Base-by-base conservation (phyloP, 2,888 invertebrate genomes). In the Drosophila ustulata region DNA sequence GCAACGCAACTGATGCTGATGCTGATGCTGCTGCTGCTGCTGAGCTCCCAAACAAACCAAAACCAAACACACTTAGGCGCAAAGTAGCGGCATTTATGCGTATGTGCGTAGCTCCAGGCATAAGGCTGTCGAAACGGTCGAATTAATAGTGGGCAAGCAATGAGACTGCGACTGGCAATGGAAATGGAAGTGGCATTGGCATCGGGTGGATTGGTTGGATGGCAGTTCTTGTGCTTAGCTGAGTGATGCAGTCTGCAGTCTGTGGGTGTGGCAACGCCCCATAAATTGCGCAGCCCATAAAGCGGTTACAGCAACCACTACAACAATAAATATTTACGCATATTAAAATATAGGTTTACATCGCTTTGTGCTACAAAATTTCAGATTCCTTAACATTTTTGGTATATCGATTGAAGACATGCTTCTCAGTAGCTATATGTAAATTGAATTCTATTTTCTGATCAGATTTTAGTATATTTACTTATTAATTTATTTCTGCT, bases 21-120 rank as follows among this genome's bases (percentile, higher is more conserved):
- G 34, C n/a, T n/a, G 34, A 23, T 7, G 3, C 25, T 25, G 30
- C 30, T 1, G 13, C 8, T 23, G 8, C 30, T 4, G 0, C 49
- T 9, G n/a, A n/a, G 13, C 13, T 45, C 46, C 18, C n/a, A 3
- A 18, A n/a, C 18, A 7, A 9, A 5, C 28, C 39, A 47, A 47
- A 66, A 57, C 71, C 74, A 71, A 70, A 71, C 66, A 76, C 79
- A 75, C 67, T 82, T 77, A 66, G 64, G 65, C 68, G 47, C 55
- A 79, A 84, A 82, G 80, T 80, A 79, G 80, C 85, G 69, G 65
- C 75, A 75, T 82, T 82, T 82, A 82, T 84, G 82, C 85, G 77
- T 75, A 66, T 83, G 79, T 84, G 82, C 82, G 71, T 61, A 55
- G 6, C 32, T 18, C 43, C 50, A 30, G 41, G 41, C 34, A 11